phyloP scores from a whole-genome alignment of 2,888 invertebrate genomes.

The Xestia ashworthii region DNA sequence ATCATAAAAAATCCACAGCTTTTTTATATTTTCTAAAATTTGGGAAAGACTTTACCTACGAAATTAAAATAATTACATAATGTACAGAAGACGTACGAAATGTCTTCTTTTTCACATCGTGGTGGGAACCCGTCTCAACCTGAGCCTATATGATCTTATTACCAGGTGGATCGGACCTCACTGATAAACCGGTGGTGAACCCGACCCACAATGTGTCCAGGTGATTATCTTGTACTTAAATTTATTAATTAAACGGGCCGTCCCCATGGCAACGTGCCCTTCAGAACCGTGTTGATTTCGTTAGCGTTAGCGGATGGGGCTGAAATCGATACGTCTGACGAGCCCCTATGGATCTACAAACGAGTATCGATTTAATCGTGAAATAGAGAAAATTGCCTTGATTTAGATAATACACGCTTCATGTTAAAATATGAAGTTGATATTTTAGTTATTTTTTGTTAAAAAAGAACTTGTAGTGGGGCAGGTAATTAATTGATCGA shows the following conservation, averaged over 20 bases:
- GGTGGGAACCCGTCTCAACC: conserved; percentile 22
- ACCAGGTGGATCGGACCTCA: conserved; percentile 28
- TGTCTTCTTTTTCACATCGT: conserved; percentile 18
- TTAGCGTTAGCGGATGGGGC: conserved; percentile 11
- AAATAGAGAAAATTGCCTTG: conserved; percentile 21
- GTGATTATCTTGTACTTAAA: conserved; percentile 25
- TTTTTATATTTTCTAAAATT: not conserved
- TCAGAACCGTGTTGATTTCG: conserved; percentile 46
- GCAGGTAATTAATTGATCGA: too few relatives aligned
- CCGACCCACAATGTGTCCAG: conserved; percentile 21
- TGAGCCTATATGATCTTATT: conserved; percentile 5
- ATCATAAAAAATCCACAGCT: not conserved
- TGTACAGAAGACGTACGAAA: not conserved
- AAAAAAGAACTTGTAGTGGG: too few relatives aligned
- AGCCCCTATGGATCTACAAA: conserved; percentile 42
- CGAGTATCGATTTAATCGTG: conserved; percentile 44
- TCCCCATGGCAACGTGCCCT: conserved; percentile 5
- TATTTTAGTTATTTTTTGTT: not conserved
- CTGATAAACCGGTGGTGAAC: conserved; percentile 32
- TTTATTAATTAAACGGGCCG: conserved; percentile 28
- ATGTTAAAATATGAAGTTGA: conserved; percentile 6
- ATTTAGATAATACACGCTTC: conserved; percentile 22
- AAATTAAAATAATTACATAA: conserved; percentile 1
- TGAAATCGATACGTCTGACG: conserved; percentile 48
- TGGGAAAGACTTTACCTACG: not conserved